Percentiles rank a stretch among this genome's conserved stretches.
phyloP scores from a whole-genome alignment of 2,888 invertebrate species.

The Drosophila differens region DNA sequence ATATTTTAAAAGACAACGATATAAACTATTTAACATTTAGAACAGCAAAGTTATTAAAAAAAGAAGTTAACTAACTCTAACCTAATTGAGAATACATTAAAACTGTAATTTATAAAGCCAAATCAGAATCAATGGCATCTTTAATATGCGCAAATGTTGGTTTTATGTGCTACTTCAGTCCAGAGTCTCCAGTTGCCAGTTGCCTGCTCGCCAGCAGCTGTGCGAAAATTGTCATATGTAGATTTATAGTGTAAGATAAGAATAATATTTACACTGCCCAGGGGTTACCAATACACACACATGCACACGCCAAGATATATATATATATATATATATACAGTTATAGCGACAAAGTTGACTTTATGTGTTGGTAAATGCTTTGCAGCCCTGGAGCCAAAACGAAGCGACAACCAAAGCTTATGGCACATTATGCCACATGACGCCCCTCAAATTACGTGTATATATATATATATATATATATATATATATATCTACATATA shows the following conservation, averaged over 20 bases:
- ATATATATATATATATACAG: conserved; percentile 11
- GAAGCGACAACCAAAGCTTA: conserved; percentile 58
- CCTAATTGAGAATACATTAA: conserved; percentile 18
- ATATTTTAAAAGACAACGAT: too few species aligned
- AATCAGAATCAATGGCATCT: conserved; percentile 18
- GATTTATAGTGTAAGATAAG: conserved; percentile 80
- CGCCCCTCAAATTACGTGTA: conserved; percentile 76
- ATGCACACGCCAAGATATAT: neutral
- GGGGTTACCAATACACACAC: conserved; percentile 52
- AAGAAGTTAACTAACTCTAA: neutral
- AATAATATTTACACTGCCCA: conserved; percentile 79
- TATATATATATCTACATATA: conserved; percentile 10
- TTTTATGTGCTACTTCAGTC: conserved; percentile 15
- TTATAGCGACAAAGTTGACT: conserved; percentile 59
- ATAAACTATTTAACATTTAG: neutral
- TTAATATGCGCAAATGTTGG: conserved; percentile 34
- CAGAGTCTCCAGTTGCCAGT: conserved; percentile 19
- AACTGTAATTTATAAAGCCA: neutral
- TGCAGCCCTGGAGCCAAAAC: conserved; percentile 52
- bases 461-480: conserved; percentile 18
- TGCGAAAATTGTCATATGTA: conserved; percentile 81
- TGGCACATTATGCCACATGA: conserved; percentile 75
- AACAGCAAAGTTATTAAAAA: neutral
- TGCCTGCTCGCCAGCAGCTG: conserved; percentile 51
- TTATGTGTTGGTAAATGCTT: conserved; percentile 71